phyloP scores from a whole-genome alignment of 2,888 invertebrate species.

The Serripes groenlandicus region DNA sequence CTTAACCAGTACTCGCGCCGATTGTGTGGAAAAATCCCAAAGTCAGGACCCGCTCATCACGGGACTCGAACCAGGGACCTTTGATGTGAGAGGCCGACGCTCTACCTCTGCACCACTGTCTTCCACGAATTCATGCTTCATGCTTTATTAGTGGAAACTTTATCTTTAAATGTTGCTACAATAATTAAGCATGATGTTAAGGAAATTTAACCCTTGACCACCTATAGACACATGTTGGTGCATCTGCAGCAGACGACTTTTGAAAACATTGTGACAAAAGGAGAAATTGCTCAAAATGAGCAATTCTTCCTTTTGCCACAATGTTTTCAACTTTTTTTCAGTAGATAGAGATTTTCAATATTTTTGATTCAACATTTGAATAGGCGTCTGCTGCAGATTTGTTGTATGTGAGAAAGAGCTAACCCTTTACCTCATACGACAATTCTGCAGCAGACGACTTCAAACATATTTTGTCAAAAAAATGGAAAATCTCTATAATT shows the following conservation, averaged over 20 bases:
- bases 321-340: neutral
- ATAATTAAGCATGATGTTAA: neutral
- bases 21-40: no score
- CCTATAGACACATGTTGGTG: neutral
- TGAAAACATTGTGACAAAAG: neutral
- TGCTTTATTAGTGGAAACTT: no score
- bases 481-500: no score
- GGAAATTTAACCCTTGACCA: neutral
- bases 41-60: no score
- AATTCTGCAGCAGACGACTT: no score
- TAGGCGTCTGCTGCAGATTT: neutral
- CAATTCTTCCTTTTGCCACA: neutral
- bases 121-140: no score
- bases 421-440: neutral
- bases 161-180: no score
- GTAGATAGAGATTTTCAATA: neutral
- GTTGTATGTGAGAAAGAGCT: neutral
- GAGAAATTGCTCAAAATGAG: neutral
- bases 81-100: no score
- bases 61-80: no score
- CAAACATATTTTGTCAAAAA: no score
- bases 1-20: no score
- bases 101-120: no score
- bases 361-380: neutral
- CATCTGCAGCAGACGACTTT: neutral